Conservation (phyloP, 1,140 invertebrate species). For the Eriosoma lanigerum region DNA sequence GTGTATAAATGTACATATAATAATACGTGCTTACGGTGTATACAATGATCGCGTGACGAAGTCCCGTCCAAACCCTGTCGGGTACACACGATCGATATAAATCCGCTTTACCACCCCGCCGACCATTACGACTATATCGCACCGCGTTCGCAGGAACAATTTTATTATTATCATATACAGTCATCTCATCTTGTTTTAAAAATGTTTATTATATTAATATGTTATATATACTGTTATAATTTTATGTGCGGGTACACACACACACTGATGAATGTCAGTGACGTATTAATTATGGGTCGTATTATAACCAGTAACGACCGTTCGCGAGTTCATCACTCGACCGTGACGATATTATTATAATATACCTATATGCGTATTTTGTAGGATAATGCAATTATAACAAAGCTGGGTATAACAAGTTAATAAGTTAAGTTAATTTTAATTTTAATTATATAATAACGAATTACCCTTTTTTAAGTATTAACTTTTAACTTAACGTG, state of each 20-base stretch:
- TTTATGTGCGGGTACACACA: slow-evolving; percentile 21
- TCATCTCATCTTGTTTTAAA: neutral
- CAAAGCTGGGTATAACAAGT: too few relatives aligned
- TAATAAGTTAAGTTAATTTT: too few relatives aligned
- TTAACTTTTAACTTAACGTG: too few relatives aligned
- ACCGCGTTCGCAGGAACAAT: neutral
- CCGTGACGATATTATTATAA: slow-evolving; percentile 21
- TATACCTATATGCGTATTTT: too few relatives aligned
- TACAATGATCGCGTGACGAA: slow-evolving; percentile 34
- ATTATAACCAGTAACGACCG: neutral
- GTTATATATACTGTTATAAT: neutral
- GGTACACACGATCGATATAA: slow-evolving; percentile 42
- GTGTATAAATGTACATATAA: neutral
- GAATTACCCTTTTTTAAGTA: too few relatives aligned
- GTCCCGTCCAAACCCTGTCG: neutral
- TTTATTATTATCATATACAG: neutral
- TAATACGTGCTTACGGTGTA: neutral
- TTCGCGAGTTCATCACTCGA: slow-evolving; percentile 30
- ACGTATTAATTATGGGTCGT: slow-evolving; percentile 35
- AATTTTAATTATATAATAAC: too few relatives aligned
- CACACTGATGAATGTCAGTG: neutral
- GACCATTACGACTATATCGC: slow-evolving; percentile 13
- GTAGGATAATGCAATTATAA: too few relatives aligned
- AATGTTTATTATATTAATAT: neutral
- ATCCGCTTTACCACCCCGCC: slow-evolving; percentile 3